A percentile compares a stretch with the other conserved stretches of the same genome.
Evolutionary conservation across 30 jellyfish, hydroid and myxozoan genomes (phyloP).

Genomic region (Aurelia sp.): DNA sequence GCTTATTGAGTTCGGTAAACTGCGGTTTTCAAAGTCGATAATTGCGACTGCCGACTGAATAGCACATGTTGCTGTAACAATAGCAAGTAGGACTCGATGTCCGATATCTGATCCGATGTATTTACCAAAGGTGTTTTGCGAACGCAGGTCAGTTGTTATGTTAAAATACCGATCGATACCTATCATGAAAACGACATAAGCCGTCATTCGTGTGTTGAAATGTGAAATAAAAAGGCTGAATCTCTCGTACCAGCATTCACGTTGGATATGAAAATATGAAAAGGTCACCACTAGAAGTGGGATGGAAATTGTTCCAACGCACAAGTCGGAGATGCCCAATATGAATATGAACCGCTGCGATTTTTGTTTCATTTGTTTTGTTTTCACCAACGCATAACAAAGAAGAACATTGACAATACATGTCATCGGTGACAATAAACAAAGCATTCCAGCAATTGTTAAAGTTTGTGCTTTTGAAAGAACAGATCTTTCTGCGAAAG

Average conservation of each 20-base stretch:
- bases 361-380: slow-evolving; percentile 28
- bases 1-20: slow-evolving; percentile 33
- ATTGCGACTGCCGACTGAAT: slow-evolving; percentile 30
- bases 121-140: slow-evolving; percentile 16
- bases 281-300: slow-evolving; percentile 27
- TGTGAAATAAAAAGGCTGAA: slow-evolving; percentile 30
- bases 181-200: slow-evolving; percentile 33
- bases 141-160: slow-evolving; percentile 32
- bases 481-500: slow-evolving; percentile 18
- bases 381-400: slow-evolving; percentile 21
- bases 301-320: slow-evolving; percentile 38
- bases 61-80: slow-evolving; percentile 13
- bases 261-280: background rate
- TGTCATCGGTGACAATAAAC: slow-evolving; percentile 12
- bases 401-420: slow-evolving; percentile 9
- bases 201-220: slow-evolving; percentile 56
- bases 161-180: slow-evolving; percentile 58
- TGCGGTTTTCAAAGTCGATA: slow-evolving; percentile 31
- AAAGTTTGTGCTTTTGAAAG: slow-evolving; percentile 29
- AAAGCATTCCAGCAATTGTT: slow-evolving; percentile 1
- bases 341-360: slow-evolving; percentile 42
- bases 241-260: slow-evolving; percentile 35
- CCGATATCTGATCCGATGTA: slow-evolving; percentile 29
- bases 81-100: background rate
- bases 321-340: slow-evolving; percentile 42